Base-by-base conservation (phyloP, 2,888 invertebrate genomes). In the Malacosoma neustria region DNA sequence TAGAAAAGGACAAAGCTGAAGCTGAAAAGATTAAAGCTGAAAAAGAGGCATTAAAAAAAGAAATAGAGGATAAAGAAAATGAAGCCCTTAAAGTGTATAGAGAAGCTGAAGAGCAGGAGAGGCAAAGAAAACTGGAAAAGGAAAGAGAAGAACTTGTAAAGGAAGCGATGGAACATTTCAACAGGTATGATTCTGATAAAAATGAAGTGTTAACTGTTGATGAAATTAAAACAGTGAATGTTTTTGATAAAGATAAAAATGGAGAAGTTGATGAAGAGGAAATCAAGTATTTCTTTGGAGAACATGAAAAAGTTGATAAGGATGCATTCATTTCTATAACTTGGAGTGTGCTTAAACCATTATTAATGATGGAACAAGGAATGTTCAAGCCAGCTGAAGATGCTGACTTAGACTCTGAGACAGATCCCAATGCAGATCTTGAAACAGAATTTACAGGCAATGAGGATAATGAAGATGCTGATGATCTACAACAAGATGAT, bases 221-320 rank as follows among this genome's bases (percentile, higher is more conserved):
- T 38, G 95, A 93, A 80, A 65, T 95, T 4, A 90, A 92, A 75
- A 87, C 89, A 1, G 90, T 91, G 40, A 86, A 88, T 56, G 91
- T 90, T 33, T 95, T 99, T 79, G 99, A 99, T 80, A 92, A 91
- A 52, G 93, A 99, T 74, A 90, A 91, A 42, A 93, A 98, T 86
- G 98, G 97, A 5, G 89, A 89, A 54, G 95, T 99, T 11, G 90
- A 93, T 41, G 91, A 91, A 13, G 97, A 97, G 40, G 98, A 99
- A 84, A 92, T 95, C 0, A 90, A 89, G 59, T 91, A 87, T 59
- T 93, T 93, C 72, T 75, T 94, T 37, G 89, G 89, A 48, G 91
- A 92, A 41, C 87, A 88, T 40, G 89, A 91, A 32, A 90, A 90
- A 57, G 80, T 94, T 34, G 88, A 90, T 53, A 72, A 89, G 40